Evolutionary conservation across 2,113 vertebrate species (phyloP).

Genomic region (Platanista minor): DNA sequence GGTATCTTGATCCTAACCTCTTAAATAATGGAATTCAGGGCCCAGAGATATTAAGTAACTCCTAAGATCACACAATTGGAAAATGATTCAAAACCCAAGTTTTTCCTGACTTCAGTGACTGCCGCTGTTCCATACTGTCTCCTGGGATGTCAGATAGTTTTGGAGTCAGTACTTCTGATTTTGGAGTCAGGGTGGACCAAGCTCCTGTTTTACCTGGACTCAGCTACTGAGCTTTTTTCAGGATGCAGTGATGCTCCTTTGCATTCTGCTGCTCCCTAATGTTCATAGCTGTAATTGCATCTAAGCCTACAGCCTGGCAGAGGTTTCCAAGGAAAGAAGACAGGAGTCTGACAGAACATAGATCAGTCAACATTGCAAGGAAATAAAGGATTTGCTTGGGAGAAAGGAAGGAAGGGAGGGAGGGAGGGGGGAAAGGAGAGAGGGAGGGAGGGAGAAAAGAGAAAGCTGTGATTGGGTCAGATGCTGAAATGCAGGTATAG

Average conservation of each 20-base stretch:
- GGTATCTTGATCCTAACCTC: neutral
- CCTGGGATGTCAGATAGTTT: neutral
- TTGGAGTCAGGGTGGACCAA: neutral
- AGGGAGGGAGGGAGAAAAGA: neutral
- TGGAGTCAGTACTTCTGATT: neutral
- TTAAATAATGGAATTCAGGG: neutral
- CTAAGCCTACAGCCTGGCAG: neutral
- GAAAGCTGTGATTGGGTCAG: neutral
- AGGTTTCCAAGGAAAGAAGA: neutral
- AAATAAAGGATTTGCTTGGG: neutral
- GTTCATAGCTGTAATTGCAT: conserved; percentile 33
- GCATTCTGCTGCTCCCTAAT: conserved; percentile 52
- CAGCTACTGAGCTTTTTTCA: neutral
- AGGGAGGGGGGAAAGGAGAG: neutral
- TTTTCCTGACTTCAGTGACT: neutral
- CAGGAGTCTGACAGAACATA: neutral
- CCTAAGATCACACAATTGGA: neutral
- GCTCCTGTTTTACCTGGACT: neutral
- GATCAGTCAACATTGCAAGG: neutral
- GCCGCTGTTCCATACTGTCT: neutral
- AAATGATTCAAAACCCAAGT: neutral
- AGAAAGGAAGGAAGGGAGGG: too few species aligned
- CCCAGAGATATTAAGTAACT: neutral
- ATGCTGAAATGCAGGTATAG: neutral
- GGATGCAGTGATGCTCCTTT: neutral